phyloP scores from a whole-genome alignment of 2,113 vertebrate species.

The Sphyrna mokarran region DNA sequence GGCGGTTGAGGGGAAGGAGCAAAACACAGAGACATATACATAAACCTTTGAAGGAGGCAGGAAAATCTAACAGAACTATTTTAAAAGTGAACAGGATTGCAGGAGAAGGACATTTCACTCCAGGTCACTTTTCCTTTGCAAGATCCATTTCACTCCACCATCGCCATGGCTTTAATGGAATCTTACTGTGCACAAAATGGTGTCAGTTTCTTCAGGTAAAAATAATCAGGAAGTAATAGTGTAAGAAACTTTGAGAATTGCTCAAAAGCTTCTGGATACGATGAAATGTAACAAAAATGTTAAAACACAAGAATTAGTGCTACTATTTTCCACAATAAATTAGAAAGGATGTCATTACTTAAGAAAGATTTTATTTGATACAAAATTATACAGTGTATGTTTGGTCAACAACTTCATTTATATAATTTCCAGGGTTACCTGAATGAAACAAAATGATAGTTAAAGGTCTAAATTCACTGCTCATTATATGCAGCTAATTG shows the following conservation, averaged over 20 bases:
- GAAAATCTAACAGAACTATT: too few species aligned
- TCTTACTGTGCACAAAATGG: background rate
- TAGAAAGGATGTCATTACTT: background rate
- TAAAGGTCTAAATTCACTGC: background rate
- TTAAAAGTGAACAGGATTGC: background rate
- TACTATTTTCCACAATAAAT: background rate
- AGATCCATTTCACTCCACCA: background rate
- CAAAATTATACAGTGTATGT: constrained; percentile 34
- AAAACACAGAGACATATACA: too few species aligned
- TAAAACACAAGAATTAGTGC: background rate
- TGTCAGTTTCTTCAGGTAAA: background rate
- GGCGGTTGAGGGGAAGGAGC: too few species aligned
- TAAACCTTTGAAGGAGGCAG: too few species aligned
- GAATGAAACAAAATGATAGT: background rate
- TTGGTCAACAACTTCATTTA: constrained; percentile 21
- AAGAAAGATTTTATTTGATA: constrained; percentile 39
- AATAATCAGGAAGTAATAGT: background rate
- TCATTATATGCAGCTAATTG: background rate
- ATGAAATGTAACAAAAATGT: background rate
- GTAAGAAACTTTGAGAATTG: background rate
- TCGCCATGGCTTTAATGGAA: background rate
- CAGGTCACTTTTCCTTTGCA: background rate
- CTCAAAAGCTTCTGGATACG: background rate
- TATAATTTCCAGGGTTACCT: background rate
- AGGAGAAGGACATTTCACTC: background rate